Base-by-base conservation (phyloP, 2,888 invertebrate genomes). In the Dolomedes plantarius region DNA sequence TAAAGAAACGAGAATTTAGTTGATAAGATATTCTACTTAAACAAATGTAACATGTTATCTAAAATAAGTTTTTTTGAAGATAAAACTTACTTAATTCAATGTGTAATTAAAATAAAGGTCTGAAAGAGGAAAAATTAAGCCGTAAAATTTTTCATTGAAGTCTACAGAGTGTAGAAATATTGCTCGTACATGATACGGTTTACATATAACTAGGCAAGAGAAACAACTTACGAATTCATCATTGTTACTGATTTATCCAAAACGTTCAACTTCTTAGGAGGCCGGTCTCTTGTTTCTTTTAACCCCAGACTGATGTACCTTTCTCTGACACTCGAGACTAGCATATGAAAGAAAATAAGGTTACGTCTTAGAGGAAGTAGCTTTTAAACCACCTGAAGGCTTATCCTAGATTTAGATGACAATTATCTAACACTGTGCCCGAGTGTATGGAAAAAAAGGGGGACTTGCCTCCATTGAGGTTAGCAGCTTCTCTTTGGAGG, bases 301-400 rank as follows among this genome's bases (percentile, higher is more conserved):
- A 23, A 16, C 56, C 16, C 1, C 3, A 56, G 23, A 5, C 56
- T 19, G 23, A 16, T 56, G 5, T 19, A 3, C 23, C 56, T 56
- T 23, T 23, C 56, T 23, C 56, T 56, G n/a, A 19, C 67, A 32
- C 9, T 19, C 19, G 6, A 32, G 36, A 32, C 5, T 9, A 19
- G 32, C n/a, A 13, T 67, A 32, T 67, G 31, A 32, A 16, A 67
- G 32, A 67, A n/a, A n/a, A 67, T 67, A 36, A 67, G 67, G 67
- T 36, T 67, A 67, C 13, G 5, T 19, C 32, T 31, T 32, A 7
- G 7, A 67, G 67, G 67, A 67, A 67, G 67, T 67, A 0, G 32
- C 31, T 67, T 23, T 32, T 16, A 23, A n/a, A 67, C 23, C 31
- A n/a, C 67, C 67, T 36, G 67, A n/a, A 67, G 67, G 67, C 13